phyloP scores from a whole-genome alignment of 2,113 vertebrate species.

The Tupaia chinensis region DNA sequence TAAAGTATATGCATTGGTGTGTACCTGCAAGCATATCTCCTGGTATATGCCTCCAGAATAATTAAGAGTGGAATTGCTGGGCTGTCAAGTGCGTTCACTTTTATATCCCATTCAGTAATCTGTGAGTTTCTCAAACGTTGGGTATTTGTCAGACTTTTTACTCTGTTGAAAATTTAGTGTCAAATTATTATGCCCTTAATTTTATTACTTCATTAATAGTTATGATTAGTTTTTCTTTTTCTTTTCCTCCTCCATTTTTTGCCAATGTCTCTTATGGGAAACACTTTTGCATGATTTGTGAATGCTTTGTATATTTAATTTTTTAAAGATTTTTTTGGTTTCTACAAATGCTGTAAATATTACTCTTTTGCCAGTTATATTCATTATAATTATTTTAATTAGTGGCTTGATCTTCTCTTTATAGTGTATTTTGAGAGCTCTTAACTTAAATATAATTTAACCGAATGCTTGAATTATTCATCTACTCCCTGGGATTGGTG shows the following conservation, averaged over 20 bases:
- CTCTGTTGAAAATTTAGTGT: neutral
- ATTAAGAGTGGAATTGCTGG: neutral
- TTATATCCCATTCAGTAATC: neutral
- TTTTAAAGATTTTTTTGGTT: neutral
- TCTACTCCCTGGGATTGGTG: neutral
- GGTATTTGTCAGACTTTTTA: neutral
- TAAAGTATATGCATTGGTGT: neutral
- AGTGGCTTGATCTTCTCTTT: neutral
- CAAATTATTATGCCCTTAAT: neutral
- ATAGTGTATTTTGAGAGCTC: neutral
- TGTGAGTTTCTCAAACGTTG: neutral
- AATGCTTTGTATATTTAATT: neutral
- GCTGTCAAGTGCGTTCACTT: neutral
- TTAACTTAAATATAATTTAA: neutral
- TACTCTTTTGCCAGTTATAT: neutral
- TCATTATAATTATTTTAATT: neutral
- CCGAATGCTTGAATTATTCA: neutral
- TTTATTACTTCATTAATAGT: neutral
- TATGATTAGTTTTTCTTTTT: neutral
- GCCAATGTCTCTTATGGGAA: neutral
- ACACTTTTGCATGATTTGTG: neutral
- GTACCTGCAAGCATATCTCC: neutral
- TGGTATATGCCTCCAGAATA: neutral
- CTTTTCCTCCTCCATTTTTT: neutral
- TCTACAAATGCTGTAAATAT: neutral